Base-by-base conservation (phyloP, 1,140 invertebrate species). In the Drosophila gunungcola region DNA sequence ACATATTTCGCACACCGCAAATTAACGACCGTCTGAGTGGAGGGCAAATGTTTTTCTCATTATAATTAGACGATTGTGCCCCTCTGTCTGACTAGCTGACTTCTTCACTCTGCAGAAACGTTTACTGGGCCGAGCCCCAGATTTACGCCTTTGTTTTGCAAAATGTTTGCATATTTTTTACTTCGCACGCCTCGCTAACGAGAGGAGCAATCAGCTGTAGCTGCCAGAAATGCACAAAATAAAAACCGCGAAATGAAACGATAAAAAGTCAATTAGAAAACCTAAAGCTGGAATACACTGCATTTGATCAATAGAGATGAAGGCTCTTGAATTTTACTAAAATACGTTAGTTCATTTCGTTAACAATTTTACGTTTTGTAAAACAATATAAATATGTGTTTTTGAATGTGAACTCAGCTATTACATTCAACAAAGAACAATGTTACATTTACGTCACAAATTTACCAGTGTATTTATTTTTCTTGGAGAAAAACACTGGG, bases 41-140 rank as follows among this genome's bases (percentile, higher is more conserved):
- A 76, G 62, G 73, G 48, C 73, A 76, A 68, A 60, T 75, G 73
- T 58, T 76, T 73, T 34, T 75, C 60, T 74, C 69, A 70, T 75
- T 80, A 75, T 76, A 80, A 80, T 80, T 80, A 75, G 77, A 70
- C 43, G 53, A 77, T 76, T 73, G 45, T 51, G 29, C 57, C 51
- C 55, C 42, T 58, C 58, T 54, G 21, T 53, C 58, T 29, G 49
- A 38, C 58, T 48, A 49, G 9, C 51, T 48, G 43, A 55, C 42
- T 69, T 54, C 7, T 38, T 21, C 3, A 13, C 46, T 32, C 12
- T 32, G 32, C 32, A 25, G 62, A 52, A 41, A 51, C 57, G 39
- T 16, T 73, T 73, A 70, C 55, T 72, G 53, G 42, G 55, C 49
- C 56, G 51, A 49, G 73, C 39, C 54, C 73, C 60, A 73, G 76